These are phyloP conservation scores for Chaetodon auriga DNA, from an alignment of 2,113 vertebrate genomes.

Conservation along the genomic window DNA sequence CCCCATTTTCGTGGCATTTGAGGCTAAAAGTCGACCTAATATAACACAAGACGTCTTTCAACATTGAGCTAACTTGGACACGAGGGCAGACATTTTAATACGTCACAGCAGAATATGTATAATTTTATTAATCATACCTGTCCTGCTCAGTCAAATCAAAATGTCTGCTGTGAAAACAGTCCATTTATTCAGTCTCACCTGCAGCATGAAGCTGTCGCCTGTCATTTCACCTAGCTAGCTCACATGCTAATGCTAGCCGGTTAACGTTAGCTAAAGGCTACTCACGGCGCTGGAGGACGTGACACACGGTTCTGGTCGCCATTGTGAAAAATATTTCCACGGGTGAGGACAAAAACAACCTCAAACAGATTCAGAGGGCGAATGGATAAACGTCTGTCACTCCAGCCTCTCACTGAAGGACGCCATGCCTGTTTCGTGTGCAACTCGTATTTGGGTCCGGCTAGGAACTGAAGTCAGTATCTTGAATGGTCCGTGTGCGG, in stretches of 20 bases:
- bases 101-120: no score
- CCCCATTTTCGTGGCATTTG: no score
- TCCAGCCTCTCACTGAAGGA: constrained; percentile 57
- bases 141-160: not conserved
- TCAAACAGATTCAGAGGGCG: accelerated
- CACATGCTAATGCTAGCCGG: constrained; percentile 23
- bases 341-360: not conserved
- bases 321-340: constrained; percentile 41
- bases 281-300: constrained; percentile 75
- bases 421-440: constrained; percentile 66
- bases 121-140: not conserved
- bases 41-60: not conserved
- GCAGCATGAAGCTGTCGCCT: no score
- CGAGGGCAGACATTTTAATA: not conserved
- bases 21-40: not conserved
- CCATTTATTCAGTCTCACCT: not conserved
- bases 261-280: constrained; percentile 3
- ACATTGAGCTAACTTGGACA: not conserved
- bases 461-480: not conserved
- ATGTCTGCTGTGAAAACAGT: not conserved
- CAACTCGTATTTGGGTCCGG: constrained; percentile 44
- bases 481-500: constrained; percentile 19
- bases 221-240: not conserved
- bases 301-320: constrained; percentile 61
- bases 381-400: not conserved